Evolutionary conservation across 2,113 vertebrate genomes (phyloP), one percentile per base, ranked within the genome.

Genomic region (Catharus fuscescens): DNA sequence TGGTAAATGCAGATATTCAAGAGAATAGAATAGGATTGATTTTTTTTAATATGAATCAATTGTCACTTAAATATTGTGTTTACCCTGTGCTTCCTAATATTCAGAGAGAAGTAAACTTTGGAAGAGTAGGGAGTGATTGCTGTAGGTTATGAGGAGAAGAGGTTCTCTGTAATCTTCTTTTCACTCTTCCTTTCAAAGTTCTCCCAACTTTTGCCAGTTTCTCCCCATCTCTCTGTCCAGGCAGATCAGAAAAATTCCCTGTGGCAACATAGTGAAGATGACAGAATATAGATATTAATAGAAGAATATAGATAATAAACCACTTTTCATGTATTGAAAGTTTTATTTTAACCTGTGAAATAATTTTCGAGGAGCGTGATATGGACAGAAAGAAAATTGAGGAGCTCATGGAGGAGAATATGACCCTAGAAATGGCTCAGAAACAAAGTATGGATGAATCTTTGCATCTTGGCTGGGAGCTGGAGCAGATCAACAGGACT

Each of bases 391-490:
- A 99, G 95, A 99, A 99, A n/a, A 98, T 99, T 95, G 99, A 99
- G 90, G 99, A 99, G 95, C 98, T 99, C 82, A 94, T 99, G 98
- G 99, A 99, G 98, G 99, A 99, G 98, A 99, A 99, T 91, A 98
- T 99, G 95, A 98, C 98, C 61, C 97, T 99, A 26, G 99, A 99
- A 98, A 98, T 99, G 99, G 99, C 99, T 74, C 99, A 99, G 98
- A 99, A 99, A 73, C 99, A 99, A 96, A 99, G 99, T 93, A 99
- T 99, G 99, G 99, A 99, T 79, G 99, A 99, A 95, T 99, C 99
- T 10, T 96, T 99, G 92, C 99, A 99, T 96, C 98, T 99, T 80
- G 99, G 99, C 94, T 99, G 99, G 99, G 99, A 99, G 86, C 98
- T 99, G 80, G 99, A 99, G 89, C 99, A 99, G 92, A 98, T 99